phyloP scores from a whole-genome alignment of 2,113 vertebrate genomes.

The Lepus europaeus region DNA sequence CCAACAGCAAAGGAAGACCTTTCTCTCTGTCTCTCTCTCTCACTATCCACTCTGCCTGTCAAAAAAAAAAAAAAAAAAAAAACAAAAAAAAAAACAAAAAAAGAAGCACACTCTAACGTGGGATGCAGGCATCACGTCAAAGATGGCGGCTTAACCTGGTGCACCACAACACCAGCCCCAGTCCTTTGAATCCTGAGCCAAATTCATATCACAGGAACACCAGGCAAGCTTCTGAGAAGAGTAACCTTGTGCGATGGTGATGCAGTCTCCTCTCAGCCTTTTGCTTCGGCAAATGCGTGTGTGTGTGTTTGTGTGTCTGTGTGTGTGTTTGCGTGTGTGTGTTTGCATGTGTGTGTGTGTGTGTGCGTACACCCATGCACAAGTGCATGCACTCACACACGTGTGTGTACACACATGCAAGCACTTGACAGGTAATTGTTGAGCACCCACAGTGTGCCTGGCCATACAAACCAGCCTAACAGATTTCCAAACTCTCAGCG shows the following conservation, averaged over 20 bases:
- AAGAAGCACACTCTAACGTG: too few species aligned
- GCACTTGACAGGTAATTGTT: not conserved
- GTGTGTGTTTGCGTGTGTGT: not conserved
- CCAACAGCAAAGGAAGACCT: too few species aligned
- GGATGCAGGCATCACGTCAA: too few species aligned
- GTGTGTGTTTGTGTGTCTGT: not conserved
- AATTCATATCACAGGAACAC: not conserved
- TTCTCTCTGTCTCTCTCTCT: too few species aligned
- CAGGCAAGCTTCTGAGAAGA: not conserved
- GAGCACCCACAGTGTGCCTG: not conserved
- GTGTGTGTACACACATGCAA: not conserved
- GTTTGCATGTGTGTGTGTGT: not conserved
- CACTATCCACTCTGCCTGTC: too few species aligned
- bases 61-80: too few species aligned
- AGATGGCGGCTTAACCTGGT: too few species aligned
- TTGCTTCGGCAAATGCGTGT: not conserved
- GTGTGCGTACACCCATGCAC: not conserved
- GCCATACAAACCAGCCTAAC: not conserved
- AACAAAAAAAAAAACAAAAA: too few species aligned
- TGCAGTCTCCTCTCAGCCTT: not conserved
- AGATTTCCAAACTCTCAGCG: not conserved
- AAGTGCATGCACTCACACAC: too few species aligned
- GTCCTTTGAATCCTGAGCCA: conserved; percentile 8
- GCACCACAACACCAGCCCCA: not conserved
- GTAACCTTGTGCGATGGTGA: not conserved